phyloP scores from a whole-genome alignment of 1,140 invertebrate genomes.

The Probaryconus sp. region DNA sequence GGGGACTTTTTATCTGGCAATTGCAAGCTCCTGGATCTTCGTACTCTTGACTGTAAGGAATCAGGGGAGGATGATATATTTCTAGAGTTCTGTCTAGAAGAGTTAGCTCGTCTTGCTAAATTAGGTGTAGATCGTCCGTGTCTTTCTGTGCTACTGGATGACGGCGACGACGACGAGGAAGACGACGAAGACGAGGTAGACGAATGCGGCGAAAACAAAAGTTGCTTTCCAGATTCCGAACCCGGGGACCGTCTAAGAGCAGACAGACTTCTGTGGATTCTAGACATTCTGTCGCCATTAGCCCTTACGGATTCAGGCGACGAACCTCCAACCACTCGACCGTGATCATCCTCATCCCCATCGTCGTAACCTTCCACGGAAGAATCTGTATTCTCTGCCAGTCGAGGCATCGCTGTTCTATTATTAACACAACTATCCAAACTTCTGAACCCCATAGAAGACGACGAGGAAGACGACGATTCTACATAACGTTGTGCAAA shows the following conservation, averaged over 20 bases:
- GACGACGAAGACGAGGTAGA: conserved; percentile 78
- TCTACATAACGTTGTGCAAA: conserved; percentile 79
- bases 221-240: conserved; percentile 74
- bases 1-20: conserved; percentile 79
- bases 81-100: conserved; percentile 66
- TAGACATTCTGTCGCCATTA: conserved; percentile 73
- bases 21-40: conserved; percentile 80
- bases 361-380: conserved; percentile 80
- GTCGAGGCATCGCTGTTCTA: conserved; percentile 77
- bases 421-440: conserved; percentile 78
- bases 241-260: conserved; percentile 75
- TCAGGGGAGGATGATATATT: conserved; percentile 72
- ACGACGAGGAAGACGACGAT: conserved; percentile 80
- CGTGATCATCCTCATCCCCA: conserved; percentile 79
- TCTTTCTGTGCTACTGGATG: conserved; percentile 74
- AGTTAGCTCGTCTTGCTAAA: conserved; percentile 67
- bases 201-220: conserved; percentile 74
- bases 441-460: conserved; percentile 80
- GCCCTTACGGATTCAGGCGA: conserved; percentile 68
- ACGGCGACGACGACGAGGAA: conserved; percentile 76
- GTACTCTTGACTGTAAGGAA: conserved; percentile 74
- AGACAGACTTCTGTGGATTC: conserved; percentile 71
- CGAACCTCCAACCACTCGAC: conserved; percentile 65
- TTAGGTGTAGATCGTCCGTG: conserved; percentile 72
- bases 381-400: conserved; percentile 80